phyloP scores from a whole-genome alignment of 2,113 vertebrate species.

The Stercorarius parasiticus region DNA sequence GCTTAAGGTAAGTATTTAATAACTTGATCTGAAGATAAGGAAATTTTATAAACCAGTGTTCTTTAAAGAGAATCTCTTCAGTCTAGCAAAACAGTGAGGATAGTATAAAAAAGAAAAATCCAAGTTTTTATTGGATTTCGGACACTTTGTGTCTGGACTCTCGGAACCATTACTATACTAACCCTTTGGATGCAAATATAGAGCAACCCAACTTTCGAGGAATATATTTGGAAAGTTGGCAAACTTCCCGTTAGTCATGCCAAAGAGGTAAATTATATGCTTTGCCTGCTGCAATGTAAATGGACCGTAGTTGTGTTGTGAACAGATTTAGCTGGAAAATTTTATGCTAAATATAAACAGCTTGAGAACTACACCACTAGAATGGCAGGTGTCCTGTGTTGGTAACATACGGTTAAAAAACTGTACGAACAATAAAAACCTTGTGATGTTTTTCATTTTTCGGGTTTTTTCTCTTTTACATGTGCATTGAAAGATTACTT shows the following conservation, averaged over 20 bases:
- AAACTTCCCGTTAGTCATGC: background rate
- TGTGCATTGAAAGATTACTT: background rate
- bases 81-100: background rate
- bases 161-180: background rate
- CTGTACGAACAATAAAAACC: background rate
- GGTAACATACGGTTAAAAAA: background rate
- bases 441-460: background rate
- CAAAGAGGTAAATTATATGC: background rate
- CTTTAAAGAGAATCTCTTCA: background rate
- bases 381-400: background rate
- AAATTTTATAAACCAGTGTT: background rate
- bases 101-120: background rate
- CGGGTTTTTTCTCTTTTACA: background rate
- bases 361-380: background rate
- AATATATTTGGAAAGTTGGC: background rate
- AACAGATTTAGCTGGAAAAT: background rate
- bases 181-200: background rate
- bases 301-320: background rate
- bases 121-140: background rate
- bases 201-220: background rate
- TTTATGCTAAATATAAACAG: background rate
- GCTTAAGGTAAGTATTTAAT: background rate
- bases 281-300: background rate
- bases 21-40: background rate
- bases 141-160: background rate